phyloP scores from a whole-genome alignment of 2,888 invertebrate species.

The Mellilla xanthometata region DNA sequence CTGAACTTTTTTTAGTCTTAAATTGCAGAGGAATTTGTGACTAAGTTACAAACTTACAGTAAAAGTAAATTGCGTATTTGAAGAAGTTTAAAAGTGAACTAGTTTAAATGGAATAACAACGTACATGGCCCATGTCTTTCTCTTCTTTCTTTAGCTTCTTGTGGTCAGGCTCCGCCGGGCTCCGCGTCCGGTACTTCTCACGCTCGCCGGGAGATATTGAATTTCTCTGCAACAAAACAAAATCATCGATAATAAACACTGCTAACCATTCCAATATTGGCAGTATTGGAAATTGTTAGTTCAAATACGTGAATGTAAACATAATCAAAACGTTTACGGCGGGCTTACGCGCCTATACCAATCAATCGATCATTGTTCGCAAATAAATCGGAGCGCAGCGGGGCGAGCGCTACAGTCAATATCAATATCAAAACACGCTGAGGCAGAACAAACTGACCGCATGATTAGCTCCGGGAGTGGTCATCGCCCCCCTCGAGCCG shows the following conservation, averaged over 20 bases:
- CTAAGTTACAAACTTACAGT: no score
- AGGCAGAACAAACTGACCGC: conserved; percentile 83
- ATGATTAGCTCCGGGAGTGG: conserved; percentile 81
- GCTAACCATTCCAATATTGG: conserved; percentile 41
- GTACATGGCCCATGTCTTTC: conserved; percentile 91
- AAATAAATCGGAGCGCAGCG: conserved; percentile 79
- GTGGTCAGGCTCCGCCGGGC: conserved; percentile 88
- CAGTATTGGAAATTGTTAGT: conserved; percentile 53
- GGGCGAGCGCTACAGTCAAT: conserved; percentile 77
- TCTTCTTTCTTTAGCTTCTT: conserved; percentile 92
- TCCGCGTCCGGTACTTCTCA: conserved; percentile 92
- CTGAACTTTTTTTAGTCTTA: no score
- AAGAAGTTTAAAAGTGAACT: no score
- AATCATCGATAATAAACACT: conserved; percentile 35
- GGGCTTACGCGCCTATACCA: conserved; percentile 70
- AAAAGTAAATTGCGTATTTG: no score
- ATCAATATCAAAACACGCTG: conserved; percentile 83
- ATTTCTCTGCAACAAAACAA: conserved; percentile 85
- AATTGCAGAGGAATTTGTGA: no score
- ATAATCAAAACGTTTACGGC: conserved; percentile 78
- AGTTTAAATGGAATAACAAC: conserved; percentile 64
- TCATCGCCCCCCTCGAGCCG: conserved; percentile 71
- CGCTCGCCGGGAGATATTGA: conserved; percentile 93
- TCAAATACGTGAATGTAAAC: conserved; percentile 70
- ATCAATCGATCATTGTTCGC: conserved; percentile 82